Base-by-base conservation (phyloP, 2,888 invertebrate species). In the Tiphia femorata region DNA sequence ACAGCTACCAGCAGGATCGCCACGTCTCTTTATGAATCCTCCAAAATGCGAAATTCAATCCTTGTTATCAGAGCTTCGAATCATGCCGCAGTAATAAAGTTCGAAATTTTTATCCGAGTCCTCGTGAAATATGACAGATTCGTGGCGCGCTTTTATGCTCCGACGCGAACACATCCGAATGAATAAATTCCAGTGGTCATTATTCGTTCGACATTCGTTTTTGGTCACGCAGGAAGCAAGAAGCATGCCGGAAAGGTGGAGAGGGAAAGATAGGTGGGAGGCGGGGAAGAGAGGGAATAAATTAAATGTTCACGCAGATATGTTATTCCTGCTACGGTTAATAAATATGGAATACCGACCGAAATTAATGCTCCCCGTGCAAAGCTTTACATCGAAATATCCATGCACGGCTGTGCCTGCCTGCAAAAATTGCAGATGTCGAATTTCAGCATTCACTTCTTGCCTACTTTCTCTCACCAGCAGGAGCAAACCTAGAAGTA, bases 141-240 rank as follows among this genome's bases (percentile, higher is more conserved):
- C 20, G 38, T 19, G 20, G 20, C 17, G 20, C 38, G 20, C 20
- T 38, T 38, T 19, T 20, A 38, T 38, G 12, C 19, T 19, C n/a
- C 20, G 38, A 38, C 20, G 20, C 20, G 20, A 38, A 12, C 12
- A 19, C 38, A 38, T 38, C n/a, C 19, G 19, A 19, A 17, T 20
- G 8, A 38, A 38, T 38, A 38, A 38, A 38, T 38, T 38, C 20
- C 17, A 38, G n/a, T 12, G 20, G 3, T 20, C 38, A 38, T 38
- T 38, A 38, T 38, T 38, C 20, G 38, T 38, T 38, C 19, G 20
- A 17, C 12, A 38, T 38, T 2, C 38, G 38, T 20, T 12, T 38
- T 38, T 20, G 38, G 38, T 38, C 38, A 38, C 38, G 38, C 20
- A 38, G 10, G 12, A 19, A n/a, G 0, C 38, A 17, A 38, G 17